A percentile compares a stretch with the other conserved stretches of the same genome.
phyloP scores from a whole-genome alignment of 2,888 invertebrate genomes.

The Melipona bicolor region DNA sequence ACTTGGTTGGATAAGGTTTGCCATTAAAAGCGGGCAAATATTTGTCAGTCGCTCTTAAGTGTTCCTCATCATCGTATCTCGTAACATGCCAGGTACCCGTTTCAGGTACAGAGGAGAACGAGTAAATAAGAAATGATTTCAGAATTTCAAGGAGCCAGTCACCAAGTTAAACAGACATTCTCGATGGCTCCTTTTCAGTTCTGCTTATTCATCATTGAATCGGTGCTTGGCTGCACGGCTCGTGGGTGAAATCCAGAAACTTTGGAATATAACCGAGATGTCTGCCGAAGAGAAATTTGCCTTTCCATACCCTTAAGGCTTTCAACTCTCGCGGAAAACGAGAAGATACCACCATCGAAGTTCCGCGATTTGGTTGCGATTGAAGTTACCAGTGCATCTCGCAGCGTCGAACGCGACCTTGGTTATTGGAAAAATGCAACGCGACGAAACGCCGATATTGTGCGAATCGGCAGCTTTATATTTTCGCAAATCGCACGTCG shows the following conservation, averaged over 20 bases:
- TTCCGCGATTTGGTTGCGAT: background rate
- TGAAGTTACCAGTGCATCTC: no score
- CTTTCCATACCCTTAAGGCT: background rate
- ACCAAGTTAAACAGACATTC: constrained; percentile 30
- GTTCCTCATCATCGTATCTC: constrained; percentile 60
- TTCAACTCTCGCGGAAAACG: background rate
- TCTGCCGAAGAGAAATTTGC: background rate
- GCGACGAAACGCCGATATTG: background rate
- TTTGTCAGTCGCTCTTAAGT: constrained; percentile 58
- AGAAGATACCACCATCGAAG: background rate
- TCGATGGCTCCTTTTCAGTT: background rate
- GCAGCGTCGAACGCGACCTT: background rate
- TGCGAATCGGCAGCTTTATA: background rate
- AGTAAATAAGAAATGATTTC: constrained; percentile 61
- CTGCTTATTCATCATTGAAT: constrained; percentile 29
- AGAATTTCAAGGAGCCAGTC: constrained; percentile 43
- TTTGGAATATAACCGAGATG: background rate
- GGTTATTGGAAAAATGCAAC: background rate
- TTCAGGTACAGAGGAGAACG: constrained; percentile 30
- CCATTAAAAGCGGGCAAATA: constrained; percentile 67
- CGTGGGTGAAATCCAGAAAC: background rate
- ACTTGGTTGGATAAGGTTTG: constrained; percentile 45
- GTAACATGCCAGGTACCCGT: constrained; percentile 31
- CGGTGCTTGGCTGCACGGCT: background rate
- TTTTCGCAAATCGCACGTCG: background rate